Evolutionary conservation across 1,140 invertebrate genomes (phyloP).

Genomic region (Conus ventricosus): DNA sequence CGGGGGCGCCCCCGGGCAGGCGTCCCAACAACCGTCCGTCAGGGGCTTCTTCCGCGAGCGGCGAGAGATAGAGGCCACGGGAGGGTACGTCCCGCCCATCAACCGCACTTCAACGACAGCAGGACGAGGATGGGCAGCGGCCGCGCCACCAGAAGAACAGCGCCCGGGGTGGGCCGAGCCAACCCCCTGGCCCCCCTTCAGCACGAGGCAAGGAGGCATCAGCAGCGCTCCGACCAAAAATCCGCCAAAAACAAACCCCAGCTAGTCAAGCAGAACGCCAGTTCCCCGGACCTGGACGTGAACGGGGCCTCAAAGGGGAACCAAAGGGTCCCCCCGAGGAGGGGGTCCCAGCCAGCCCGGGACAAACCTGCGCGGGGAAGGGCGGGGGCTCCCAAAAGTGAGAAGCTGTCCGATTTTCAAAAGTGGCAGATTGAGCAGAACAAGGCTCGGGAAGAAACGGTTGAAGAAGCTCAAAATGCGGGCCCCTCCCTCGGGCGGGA

Average conservation of each 20-base stretch:
- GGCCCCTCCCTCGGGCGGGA: conserved; percentile 26
- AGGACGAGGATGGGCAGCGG: conserved; percentile 38
- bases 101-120: conserved; percentile 54
- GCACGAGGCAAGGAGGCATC: not conserved
- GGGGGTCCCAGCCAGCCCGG: not conserved
- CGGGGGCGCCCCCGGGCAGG: no score
- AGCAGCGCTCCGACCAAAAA: conserved; percentile 16
- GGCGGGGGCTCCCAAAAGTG: not conserved
- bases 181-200: conserved; percentile 60
- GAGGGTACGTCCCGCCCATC: conserved; percentile 50
- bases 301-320: conserved; percentile 12
- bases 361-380: no score
- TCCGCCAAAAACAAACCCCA: conserved; percentile 24
- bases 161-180: conserved; percentile 59
- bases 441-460: conserved; percentile 51
- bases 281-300: conserved; percentile 4
- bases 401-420: conserved; percentile 63
- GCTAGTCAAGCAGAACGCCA: conserved; percentile 32
- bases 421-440: conserved; percentile 69
- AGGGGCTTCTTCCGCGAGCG: conserved; percentile 64
- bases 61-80: conserved; percentile 49
- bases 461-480: conserved; percentile 42
- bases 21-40: conserved; percentile 31
- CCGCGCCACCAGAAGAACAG: conserved; percentile 43
- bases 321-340: not conserved